Evolutionary conservation across 2,113 vertebrate genomes (phyloP).

Genomic region (Pseudorhombus dupliciocellatus): DNA sequence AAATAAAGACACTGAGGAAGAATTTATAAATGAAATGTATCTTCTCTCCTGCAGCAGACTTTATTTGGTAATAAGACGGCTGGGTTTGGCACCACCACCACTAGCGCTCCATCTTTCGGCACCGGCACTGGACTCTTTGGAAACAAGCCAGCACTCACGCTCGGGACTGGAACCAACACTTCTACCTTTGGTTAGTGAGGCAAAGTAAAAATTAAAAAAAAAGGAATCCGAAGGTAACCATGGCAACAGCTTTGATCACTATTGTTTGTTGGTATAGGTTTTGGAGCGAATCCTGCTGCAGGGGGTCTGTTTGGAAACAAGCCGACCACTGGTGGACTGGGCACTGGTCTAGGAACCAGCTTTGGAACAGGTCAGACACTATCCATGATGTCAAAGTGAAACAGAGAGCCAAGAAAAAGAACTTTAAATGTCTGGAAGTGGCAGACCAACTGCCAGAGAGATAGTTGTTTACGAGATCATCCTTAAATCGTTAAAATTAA

Average conservation of each 20-base stretch:
- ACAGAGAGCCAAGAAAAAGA: no score
- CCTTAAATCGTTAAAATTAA: no score
- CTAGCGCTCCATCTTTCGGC: conserved; percentile 92
- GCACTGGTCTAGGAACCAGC: conserved; percentile 86
- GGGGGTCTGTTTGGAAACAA: conserved; percentile 92
- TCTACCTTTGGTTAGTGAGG: conserved; percentile 81
- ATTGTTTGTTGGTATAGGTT: conserved; percentile 78
- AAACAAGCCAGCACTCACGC: conserved; percentile 84
- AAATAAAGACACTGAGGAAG: no score
- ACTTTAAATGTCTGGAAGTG: no score
- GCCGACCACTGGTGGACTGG: conserved; percentile 86
- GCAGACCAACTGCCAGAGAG: no score
- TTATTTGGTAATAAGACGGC: conserved; percentile 93
- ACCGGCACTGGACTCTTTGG: conserved; percentile 90
- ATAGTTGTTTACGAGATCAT: no score
- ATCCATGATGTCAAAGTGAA: not conserved
- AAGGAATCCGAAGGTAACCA: not conserved
- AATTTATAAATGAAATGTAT: not conserved
- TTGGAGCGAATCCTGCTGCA: conserved; percentile 84
- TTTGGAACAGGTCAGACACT: conserved; percentile 88
- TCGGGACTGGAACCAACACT: conserved; percentile 82
- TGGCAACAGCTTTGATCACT: not conserved
- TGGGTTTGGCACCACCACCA: conserved; percentile 93
- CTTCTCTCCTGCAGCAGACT: conserved; percentile 77
- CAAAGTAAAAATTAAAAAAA: no score